Percentiles rank a stretch among this genome's conserved stretches.
phyloP scores from a whole-genome alignment of 2,888 invertebrate genomes.

The Teleogryllus oceanicus region DNA sequence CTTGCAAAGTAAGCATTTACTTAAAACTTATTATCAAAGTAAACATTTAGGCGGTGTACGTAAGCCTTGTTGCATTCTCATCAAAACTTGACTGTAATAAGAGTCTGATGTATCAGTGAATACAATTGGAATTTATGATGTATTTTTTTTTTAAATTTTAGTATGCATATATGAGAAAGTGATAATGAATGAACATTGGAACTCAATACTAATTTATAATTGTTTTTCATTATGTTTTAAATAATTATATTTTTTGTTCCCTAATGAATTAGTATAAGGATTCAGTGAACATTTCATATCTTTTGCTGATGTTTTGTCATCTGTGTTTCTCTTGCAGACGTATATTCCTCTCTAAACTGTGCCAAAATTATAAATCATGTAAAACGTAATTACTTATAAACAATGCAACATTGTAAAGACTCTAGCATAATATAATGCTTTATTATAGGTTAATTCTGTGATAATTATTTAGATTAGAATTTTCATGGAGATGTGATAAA shows the following conservation, averaged over 20 bases:
- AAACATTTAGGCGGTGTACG: too few species aligned
- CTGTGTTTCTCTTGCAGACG: not conserved
- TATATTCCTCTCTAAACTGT: not conserved
- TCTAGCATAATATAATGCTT: not conserved
- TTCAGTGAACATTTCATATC: not conserved
- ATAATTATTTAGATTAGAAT: constrained; percentile 7
- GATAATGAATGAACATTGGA: too few species aligned
- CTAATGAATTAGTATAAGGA: not conserved
- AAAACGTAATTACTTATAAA: not conserved
- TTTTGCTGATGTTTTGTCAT: not conserved
- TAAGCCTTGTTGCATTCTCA: too few species aligned
- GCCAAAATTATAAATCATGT: not conserved
- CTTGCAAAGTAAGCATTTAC: too few species aligned
- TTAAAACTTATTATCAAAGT: too few species aligned
- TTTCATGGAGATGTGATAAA: too few species aligned
- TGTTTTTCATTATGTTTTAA: not conserved
- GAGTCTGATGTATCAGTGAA: too few species aligned
- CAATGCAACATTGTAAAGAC: not conserved
- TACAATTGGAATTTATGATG: too few species aligned
- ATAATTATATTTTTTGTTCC: not conserved
- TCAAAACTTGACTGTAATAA: too few species aligned
- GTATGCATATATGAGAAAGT: too few species aligned
- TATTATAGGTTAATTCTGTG: not conserved
- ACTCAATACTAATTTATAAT: too few species aligned
- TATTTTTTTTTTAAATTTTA: too few species aligned